A percentile compares a stretch with the other conserved stretches of the same genome.
Conservation (phyloP, 2,113 vertebrate species). For the Nyctibius bracteatus region DNA sequence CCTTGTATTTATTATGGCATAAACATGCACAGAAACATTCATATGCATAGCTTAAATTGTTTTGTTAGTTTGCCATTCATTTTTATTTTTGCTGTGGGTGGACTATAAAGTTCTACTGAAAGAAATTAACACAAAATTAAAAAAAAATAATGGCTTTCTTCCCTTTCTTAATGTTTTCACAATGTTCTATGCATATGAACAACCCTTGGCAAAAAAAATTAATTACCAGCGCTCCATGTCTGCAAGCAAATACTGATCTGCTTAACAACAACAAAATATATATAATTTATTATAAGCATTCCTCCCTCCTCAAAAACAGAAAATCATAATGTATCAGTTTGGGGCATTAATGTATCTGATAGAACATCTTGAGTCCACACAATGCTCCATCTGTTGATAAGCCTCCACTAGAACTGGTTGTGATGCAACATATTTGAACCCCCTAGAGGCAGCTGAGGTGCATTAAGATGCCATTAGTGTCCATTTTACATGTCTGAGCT, state of each 20-base stretch:
- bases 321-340: background rate
- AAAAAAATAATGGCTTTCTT: background rate
- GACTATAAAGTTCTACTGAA: background rate
- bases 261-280: background rate
- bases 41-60: background rate
- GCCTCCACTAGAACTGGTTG: background rate
- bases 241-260: background rate
- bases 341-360: background rate
- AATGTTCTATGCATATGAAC: background rate
- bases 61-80: background rate
- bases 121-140: background rate
- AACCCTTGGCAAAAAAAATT: background rate
- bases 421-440: background rate
- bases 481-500: background rate
- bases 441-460: background rate
- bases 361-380: background rate
- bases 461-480: constrained; percentile 37
- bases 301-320: background rate
- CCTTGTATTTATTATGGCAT: background rate
- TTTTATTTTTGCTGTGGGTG: background rate
- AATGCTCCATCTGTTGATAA: constrained; percentile 35
- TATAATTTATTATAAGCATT: background rate
- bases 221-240: background rate
- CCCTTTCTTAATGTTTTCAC: background rate
- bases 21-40: background rate